Evolutionary conservation across 37 sponge, comb jelly and placozoan species (phyloP).

Genomic region (Spongia lamella): DNA sequence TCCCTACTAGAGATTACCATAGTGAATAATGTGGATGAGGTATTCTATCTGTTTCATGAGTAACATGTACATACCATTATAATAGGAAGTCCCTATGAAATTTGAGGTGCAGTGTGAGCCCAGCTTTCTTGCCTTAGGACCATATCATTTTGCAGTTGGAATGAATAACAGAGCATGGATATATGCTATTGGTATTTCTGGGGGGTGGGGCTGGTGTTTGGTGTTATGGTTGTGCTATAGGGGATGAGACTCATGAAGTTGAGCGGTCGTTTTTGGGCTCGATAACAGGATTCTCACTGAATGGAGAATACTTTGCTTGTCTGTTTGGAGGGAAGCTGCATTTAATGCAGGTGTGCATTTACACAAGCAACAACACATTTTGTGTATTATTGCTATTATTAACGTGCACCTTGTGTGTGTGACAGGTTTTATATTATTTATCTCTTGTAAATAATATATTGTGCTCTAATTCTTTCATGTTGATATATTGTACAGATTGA

Average conservation of each 20-base stretch:
- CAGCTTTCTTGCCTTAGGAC: conserved; percentile 80
- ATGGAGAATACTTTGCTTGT: conserved; percentile 84
- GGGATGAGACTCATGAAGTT: conserved; percentile 25
- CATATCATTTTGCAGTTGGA: conserved; percentile 90
- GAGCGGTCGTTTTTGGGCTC: conserved; percentile 85
- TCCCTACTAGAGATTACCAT: conserved; percentile 85
- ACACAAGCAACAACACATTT: too few relatives aligned
- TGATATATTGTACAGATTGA: too few relatives aligned
- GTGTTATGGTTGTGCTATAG: not conserved
- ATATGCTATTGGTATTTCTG: conserved; percentile 60
- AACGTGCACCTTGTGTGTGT: too few relatives aligned
- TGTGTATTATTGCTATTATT: too few relatives aligned
- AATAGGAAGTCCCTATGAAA: conserved; percentile 59
- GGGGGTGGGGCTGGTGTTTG: conserved; percentile 17
- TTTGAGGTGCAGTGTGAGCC: conserved; percentile 75
- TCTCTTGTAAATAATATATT: too few relatives aligned
- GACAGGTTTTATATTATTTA: too few relatives aligned
- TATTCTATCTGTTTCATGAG: conserved; percentile 1
- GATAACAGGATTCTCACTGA: conserved; percentile 63
- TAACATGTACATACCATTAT: not conserved
- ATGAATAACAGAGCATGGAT: conserved; percentile 95
- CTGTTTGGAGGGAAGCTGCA: conserved; percentile 80
- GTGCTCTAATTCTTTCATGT: too few relatives aligned
- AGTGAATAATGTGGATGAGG: conserved; percentile 77
- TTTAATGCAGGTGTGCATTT: conserved; percentile 82